Base-by-base conservation (phyloP, 1,140 invertebrate species). In the Orussus abietinus region DNA sequence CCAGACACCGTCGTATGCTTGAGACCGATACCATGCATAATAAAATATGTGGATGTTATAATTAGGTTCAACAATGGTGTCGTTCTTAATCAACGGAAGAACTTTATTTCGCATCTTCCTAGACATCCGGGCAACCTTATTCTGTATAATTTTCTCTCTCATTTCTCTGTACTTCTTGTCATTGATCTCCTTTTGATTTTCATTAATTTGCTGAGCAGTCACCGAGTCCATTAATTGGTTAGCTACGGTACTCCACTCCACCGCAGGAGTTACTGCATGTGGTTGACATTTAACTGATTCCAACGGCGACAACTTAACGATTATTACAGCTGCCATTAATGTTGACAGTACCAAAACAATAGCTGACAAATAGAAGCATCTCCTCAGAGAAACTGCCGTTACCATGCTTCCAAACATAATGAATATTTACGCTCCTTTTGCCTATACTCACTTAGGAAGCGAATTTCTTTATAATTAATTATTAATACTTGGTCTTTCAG, bases 11-110 rank as follows among this genome's bases (percentile, higher is more conserved):
- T 77, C 74, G 39, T 61, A 62, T 26, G 51, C 44, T n/a, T 57
- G 21, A 25, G 71, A 75, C 9, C 66, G 64, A 53, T 75, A 76
- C 75, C 74, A 76, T 5, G 71, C 55, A 45, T 76, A 76, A 49
- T 77, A 77, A 56, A 77, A 77, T 26, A 72, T 67, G 46, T 76
- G 75, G 14, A 74, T 56, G 40, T 74, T 70, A 40, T 72, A 71
- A 52, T 75, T 74, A 3, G 69, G 61, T 13, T 63, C 45, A 4
- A 62, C 13, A 1, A 53, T 37, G 4, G 45, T 34, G 0, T 57
- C 62, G 12, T 42, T 54, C 20, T 59, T 64, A 7, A 59, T 15
- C 5, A 53, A 38, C 1, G 59, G 56, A 10, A 59, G 25, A 35
- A 64, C 51, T 32, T 55, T 61, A 12, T 64, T 63, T 30, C 57